Percentiles rank a stretch among this genome's conserved stretches.
These are phyloP conservation scores for Phrynosoma platyrhinos DNA, from an alignment of 2,113 vertebrate genomes.

Conservation along the genomic window DNA sequence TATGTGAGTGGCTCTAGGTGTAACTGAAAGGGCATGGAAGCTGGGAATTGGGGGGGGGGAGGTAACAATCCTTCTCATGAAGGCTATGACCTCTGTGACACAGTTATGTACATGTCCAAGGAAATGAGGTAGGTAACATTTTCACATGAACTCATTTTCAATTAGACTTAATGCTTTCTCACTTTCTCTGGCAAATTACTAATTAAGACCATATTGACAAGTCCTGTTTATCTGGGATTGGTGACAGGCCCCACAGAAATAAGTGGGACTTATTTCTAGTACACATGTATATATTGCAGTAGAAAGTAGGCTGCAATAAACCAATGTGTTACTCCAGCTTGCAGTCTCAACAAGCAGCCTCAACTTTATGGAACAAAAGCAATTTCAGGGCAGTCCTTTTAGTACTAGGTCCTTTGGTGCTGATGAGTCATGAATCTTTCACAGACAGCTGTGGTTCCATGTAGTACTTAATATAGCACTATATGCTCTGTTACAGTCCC, in stretches of 20 bases:
- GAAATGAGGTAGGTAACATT: conserved; percentile 8
- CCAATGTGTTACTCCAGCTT: not conserved
- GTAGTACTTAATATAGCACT: too few species aligned
- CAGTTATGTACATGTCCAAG: not conserved
- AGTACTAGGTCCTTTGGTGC: not conserved
- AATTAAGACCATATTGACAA: not conserved
- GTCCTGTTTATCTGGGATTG: too few species aligned
- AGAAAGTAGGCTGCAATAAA: too few species aligned
- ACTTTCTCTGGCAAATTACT: not conserved
- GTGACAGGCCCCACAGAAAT: too few species aligned
- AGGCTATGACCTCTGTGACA: too few species aligned
- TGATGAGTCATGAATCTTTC: not conserved
- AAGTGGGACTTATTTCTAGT: too few species aligned
- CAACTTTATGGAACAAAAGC: not conserved
- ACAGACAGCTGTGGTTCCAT: not conserved
- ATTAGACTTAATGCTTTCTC: not conserved
- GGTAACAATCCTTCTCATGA: too few species aligned
- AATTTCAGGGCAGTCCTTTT: not conserved
- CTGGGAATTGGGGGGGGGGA: too few species aligned
- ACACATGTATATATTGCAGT: too few species aligned
- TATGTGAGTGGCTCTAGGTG: too few species aligned
- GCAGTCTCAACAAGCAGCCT: not conserved
- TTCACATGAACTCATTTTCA: not conserved
- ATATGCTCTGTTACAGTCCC: not conserved
- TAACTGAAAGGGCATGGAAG: too few species aligned